Evolutionary conservation across 2,888 invertebrate species (phyloP).

Genomic region (Agrilus cyanescens): DNA sequence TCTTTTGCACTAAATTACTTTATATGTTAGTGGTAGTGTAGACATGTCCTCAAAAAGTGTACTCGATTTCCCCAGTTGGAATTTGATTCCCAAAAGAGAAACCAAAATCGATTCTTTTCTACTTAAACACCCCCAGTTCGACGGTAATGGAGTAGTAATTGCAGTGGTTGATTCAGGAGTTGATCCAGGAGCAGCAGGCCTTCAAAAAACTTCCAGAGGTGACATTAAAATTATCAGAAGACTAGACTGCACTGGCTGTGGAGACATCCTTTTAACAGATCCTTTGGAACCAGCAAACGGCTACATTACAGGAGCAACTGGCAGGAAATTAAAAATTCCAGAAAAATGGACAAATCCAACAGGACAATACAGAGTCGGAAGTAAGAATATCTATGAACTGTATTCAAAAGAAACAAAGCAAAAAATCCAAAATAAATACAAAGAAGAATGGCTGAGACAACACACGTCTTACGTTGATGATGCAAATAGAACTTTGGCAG

Average conservation of each 20-base stretch:
- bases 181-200: constrained; percentile 89
- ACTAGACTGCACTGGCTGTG: constrained; percentile 91
- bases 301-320: constrained; percentile 71
- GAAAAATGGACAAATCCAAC: constrained; percentile 70
- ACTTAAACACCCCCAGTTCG: constrained; percentile 77
- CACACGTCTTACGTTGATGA: constrained; percentile 72
- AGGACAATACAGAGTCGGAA: constrained; percentile 76
- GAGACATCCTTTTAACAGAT: constrained; percentile 87
- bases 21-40: too few relatives aligned
- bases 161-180: constrained; percentile 97
- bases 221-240: constrained; percentile 88
- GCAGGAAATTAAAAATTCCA: constrained; percentile 74
- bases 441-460: constrained; percentile 71
- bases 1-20: too few relatives aligned
- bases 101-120: constrained; percentile 82
- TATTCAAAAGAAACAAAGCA: constrained; percentile 78
- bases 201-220: constrained; percentile 73
- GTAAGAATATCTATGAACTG: constrained; percentile 74
- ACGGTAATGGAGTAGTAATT: constrained; percentile 84
- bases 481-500: constrained; percentile 59
- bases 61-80: constrained; percentile 65
- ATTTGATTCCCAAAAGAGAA: constrained; percentile 86
- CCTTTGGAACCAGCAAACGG: constrained; percentile 60
- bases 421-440: constrained; percentile 59
- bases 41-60: too few relatives aligned